Evolutionary conservation across 2,113 vertebrate genomes (phyloP).

Genomic region (Tetrao urogallus): DNA sequence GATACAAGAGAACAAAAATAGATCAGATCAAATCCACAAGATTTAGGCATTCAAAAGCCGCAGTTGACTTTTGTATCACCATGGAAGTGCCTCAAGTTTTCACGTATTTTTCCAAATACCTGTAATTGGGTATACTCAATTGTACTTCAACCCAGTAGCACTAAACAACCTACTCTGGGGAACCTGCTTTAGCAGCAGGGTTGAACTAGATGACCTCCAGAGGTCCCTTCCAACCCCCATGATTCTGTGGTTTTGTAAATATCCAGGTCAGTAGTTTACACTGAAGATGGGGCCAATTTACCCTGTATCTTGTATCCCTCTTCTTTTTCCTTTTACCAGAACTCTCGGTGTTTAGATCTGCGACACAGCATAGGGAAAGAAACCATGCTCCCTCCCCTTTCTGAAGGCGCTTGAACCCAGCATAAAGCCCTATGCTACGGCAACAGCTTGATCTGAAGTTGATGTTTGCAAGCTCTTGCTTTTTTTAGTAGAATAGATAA

Average conservation of each 20-base stretch:
- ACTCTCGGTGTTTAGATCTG: not conserved
- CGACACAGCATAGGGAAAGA: not conserved
- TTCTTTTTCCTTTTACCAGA: fast-evolving
- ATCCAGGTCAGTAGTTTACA: not conserved
- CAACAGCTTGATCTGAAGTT: not conserved
- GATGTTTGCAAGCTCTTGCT: not conserved
- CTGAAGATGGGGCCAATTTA: not conserved
- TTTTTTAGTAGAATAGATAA: not conserved
- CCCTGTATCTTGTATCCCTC: not conserved
- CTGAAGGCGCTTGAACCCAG: not conserved
- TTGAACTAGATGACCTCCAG: not conserved
- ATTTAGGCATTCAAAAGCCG: not conserved
- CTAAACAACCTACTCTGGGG: not conserved
- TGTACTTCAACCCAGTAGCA: not conserved
- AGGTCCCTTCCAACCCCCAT: not conserved
- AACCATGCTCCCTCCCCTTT: not conserved
- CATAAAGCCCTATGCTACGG: not conserved
- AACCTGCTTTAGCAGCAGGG: not conserved
- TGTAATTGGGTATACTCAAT: not conserved
- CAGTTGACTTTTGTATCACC: not conserved
- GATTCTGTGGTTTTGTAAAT: not conserved
- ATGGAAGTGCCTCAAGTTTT: not conserved
- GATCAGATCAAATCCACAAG: not conserved
- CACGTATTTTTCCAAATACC: not conserved
- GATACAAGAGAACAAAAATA: not conserved